Evolutionary conservation across 2,888 invertebrate species (phyloP), one percentile per base, ranked within the genome.

Genomic region (Ametastegia equiseti): DNA sequence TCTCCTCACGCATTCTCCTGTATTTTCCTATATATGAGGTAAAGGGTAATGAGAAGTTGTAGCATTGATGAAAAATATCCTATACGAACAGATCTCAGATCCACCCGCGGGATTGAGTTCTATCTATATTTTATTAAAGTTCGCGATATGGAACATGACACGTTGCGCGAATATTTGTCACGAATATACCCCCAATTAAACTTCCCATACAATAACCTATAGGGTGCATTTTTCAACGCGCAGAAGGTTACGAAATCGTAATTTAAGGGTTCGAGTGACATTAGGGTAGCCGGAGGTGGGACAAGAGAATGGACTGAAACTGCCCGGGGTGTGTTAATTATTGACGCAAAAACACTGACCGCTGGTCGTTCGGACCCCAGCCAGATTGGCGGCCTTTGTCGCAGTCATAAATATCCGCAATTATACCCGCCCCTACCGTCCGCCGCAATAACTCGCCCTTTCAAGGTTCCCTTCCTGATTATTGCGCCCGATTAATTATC

Each of bases 381-480:
- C 57, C 80, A 80, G 80, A 80, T 80, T 80, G 71, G 80, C 71
- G 80, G 80, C 80, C 65, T 80, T 80, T 80, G 80, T 80, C 80
- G 73, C 69, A 80, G 71, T 73, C 71, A 80, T 80, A 80, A 80
- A 80, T 80, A 80, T 80, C 73, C 69, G 80, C 80, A 80, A 80
- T 80, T 80, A 80, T 73, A 60, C 71, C 80, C 71, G 57, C 71
- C 69, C 57, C 57, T 39, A 11, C 27, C 19, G 71, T 69, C 80
- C 80, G 30, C 69, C 42, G 80, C 71, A 80, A 80, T 80, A 80
- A 80, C 80, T 80, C 15, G 71, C 69, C 57, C 80, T 73, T 80
- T 73, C 73, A 73, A 42, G 57, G 79, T 33, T 30, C 80, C 73
- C 57, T 36, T 71, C 57, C 30, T 69, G 57, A 80, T 80, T 80